Percentiles rank a stretch among this genome's conserved stretches.
These are phyloP conservation scores for Porites lobata DNA, from an alignment of 92 coral and sea anemone genomes.

Conservation along the genomic window DNA sequence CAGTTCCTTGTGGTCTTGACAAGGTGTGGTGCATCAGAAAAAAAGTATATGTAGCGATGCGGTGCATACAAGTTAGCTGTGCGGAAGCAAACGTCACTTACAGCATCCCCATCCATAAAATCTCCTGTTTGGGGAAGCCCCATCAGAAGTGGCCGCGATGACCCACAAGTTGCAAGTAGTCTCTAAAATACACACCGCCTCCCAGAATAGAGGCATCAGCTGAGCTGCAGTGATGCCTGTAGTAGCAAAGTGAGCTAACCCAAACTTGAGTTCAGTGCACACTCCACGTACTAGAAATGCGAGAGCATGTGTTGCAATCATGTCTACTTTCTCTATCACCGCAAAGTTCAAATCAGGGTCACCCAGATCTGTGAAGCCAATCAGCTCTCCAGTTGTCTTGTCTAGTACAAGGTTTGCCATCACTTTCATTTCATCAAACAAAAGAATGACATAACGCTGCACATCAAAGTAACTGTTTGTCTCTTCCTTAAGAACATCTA, in stretches of 20 bases:
- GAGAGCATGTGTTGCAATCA: conserved; percentile 68
- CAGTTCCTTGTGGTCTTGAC: too few relatives aligned
- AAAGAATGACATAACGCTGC: conserved; percentile 66
- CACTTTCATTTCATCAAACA: conserved; percentile 78
- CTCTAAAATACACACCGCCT: conserved; percentile 61
- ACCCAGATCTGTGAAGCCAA: conserved; percentile 80
- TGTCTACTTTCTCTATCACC: conserved; percentile 59
- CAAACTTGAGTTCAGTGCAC: conserved; percentile 73
- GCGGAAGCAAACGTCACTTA: conserved; percentile 40
- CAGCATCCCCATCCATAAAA: conserved; percentile 54
- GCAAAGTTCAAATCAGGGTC: conserved; percentile 66
- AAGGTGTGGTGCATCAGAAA: background rate
- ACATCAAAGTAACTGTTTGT: conserved; percentile 65
- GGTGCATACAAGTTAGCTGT: background rate
- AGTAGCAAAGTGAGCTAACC: conserved; percentile 74
- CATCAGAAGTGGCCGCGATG: conserved; percentile 58
- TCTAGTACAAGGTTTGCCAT: conserved; percentile 63
- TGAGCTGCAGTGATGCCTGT: conserved; percentile 54
- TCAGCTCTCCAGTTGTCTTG: conserved; percentile 70
- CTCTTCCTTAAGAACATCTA: conserved; percentile 14
- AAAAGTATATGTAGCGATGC: conserved; percentile 49
- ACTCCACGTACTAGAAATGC: conserved; percentile 76
- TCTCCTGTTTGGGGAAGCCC: background rate
- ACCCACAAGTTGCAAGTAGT: conserved; percentile 59
- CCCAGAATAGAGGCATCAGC: conserved; percentile 56